phyloP scores from a whole-genome alignment of 92 coral and sea anemone species.

The Epizoanthus illoricatus region DNA sequence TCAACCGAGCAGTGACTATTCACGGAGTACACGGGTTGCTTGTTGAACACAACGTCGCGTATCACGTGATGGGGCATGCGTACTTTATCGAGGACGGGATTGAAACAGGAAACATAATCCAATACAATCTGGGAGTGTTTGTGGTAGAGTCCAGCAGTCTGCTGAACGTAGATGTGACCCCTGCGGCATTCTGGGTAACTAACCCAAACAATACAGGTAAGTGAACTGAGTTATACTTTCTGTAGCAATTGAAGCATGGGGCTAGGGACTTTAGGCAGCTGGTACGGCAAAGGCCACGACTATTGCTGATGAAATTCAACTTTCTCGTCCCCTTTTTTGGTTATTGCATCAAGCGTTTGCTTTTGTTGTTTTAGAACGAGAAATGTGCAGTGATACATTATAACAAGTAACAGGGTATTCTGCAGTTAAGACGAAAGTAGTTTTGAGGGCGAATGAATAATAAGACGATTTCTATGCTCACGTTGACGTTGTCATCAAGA shows the following conservation, averaged over 20 bases:
- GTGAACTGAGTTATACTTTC: not conserved
- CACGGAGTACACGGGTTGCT: conserved; percentile 85
- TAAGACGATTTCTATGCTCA: too few species aligned
- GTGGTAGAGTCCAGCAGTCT: conserved; percentile 82
- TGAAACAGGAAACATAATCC: conserved; percentile 90
- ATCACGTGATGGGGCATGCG: conserved; percentile 88
- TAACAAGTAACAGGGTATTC: too few species aligned
- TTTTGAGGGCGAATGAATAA: too few species aligned
- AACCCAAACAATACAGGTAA: conserved; percentile 87
- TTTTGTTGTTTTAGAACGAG: too few species aligned
- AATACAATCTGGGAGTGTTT: conserved; percentile 84
- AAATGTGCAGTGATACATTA: too few species aligned
- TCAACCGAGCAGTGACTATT: conserved; percentile 92
- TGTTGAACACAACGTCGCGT: conserved; percentile 88
- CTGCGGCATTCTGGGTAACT: conserved; percentile 93
- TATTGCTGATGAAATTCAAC: too few species aligned
- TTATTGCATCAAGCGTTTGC: not conserved
- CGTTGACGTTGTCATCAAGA: too few species aligned
- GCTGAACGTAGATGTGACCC: conserved; percentile 81
- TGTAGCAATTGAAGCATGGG: too few species aligned
- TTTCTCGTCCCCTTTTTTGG: not conserved
- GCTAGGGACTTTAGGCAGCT: too few species aligned
- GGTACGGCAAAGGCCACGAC: too few species aligned
- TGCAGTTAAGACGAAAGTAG: too few species aligned
- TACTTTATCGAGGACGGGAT: conserved; percentile 94